Evolutionary conservation across 2,888 invertebrate species (phyloP).

Genomic region (Neoaliturus tenellus): DNA sequence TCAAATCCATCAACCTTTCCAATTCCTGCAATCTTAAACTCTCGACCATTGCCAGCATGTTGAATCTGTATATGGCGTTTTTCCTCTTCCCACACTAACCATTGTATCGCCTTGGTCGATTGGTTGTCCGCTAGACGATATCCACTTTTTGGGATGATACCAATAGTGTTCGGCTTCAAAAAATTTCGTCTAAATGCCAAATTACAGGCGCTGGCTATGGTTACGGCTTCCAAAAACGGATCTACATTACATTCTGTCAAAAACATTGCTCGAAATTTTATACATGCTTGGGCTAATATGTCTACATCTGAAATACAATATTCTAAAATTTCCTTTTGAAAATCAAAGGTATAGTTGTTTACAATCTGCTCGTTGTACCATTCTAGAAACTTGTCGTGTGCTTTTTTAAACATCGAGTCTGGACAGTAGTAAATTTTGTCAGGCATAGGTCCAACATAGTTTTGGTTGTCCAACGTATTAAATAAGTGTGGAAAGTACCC

Average conservation of each 20-base stretch:
- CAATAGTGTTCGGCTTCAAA: conserved; percentile 66
- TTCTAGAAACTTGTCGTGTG: conserved; percentile 49
- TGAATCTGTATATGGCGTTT: conserved; percentile 58
- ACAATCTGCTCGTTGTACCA: conserved; percentile 63
- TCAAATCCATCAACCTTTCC: conserved; percentile 61
- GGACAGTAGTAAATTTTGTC: conserved; percentile 62
- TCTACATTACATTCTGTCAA: conserved; percentile 63
- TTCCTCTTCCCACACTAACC: conserved; percentile 41
- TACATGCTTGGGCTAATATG: conserved; percentile 67
- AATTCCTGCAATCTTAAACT: conserved; percentile 56
- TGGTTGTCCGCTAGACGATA: conserved; percentile 67
- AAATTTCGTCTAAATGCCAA: conserved; percentile 62
- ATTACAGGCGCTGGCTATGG: conserved; percentile 66
- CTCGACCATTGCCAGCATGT: conserved; percentile 61
- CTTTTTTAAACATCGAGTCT: conserved; percentile 61
- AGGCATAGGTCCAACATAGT: conserved; percentile 65
- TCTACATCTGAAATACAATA: conserved; percentile 65
- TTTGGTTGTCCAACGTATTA: conserved; percentile 64
- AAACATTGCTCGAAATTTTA: conserved; percentile 65
- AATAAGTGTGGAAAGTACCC: conserved; percentile 67
- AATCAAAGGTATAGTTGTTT: conserved; percentile 64
- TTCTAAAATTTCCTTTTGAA: conserved; percentile 66
- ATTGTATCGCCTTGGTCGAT: conserved; percentile 61
- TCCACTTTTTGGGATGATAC: conserved; percentile 66
- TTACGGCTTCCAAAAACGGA: conserved; percentile 66